These are phyloP conservation scores for Eupelmus urozonus DNA, from an alignment of 2,888 invertebrate species.

Conservation along the genomic window DNA sequence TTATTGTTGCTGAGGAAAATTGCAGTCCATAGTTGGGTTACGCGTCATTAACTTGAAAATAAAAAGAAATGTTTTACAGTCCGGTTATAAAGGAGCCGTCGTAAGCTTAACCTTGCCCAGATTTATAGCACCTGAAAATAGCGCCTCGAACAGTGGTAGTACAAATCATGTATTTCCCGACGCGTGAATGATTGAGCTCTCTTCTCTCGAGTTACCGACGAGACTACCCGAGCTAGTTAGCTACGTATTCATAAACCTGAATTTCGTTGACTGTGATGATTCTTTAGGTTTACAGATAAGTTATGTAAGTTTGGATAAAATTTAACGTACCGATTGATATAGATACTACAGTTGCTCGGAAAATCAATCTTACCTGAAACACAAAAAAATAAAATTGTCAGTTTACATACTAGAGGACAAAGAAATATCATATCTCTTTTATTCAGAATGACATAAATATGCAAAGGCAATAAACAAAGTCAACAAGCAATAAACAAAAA, in stretches of 20 bases:
- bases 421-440: too few species aligned
- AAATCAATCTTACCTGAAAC: conserved; percentile 37
- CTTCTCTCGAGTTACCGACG: not conserved
- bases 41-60: conserved; percentile 29
- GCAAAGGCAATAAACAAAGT: too few species aligned
- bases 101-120: conserved; percentile 40
- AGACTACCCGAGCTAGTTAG: not conserved
- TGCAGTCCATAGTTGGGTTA: not conserved
- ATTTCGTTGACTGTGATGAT: too few species aligned
- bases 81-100: conserved; percentile 12
- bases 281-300: not conserved
- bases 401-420: too few species aligned
- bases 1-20: conserved; percentile 15
- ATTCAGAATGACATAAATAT: not conserved
- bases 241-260: too few species aligned
- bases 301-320: too few species aligned
- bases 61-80: conserved; percentile 18
- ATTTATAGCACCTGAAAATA: conserved; percentile 40
- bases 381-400: conserved; percentile 5
- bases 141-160: conserved; percentile 33
- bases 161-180: conserved; percentile 43
- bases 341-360: too few species aligned
- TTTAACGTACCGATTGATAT: not conserved
- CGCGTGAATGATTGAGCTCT: conserved; percentile 39
- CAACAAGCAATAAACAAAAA: too few species aligned